A percentile compares a stretch with the other conserved stretches of the same genome.
phyloP scores from a whole-genome alignment of 2,113 vertebrate genomes.

The Microcebus murinus region DNA sequence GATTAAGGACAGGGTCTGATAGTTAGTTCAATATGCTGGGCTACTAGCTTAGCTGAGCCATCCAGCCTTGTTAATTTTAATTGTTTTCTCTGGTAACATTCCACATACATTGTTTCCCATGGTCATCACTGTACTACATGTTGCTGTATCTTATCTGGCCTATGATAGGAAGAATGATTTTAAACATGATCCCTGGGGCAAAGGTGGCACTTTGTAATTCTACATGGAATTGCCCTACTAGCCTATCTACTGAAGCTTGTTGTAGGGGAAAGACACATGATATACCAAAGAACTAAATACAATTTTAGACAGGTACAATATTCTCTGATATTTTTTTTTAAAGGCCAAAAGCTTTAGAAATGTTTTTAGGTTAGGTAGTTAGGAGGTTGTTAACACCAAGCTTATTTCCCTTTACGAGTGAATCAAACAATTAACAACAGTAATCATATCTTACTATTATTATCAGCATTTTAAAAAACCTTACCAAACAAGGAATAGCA shows the following conservation, averaged over 20 bases:
- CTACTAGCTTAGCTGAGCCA: background rate
- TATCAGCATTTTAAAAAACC: background rate
- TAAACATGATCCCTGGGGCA: background rate
- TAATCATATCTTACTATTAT: background rate
- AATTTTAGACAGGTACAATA: background rate
- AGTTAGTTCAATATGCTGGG: slow-evolving; percentile 2
- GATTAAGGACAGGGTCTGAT: background rate
- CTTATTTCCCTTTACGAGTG: slow-evolving; percentile 9
- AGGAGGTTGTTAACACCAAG: background rate
- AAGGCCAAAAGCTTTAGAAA: background rate
- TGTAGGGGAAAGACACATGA: background rate
- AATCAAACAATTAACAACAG: background rate
- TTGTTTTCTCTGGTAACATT: background rate
- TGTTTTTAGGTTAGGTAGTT: background rate
- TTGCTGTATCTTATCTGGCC: background rate
- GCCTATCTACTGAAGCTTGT: background rate
- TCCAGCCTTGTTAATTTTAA: background rate
- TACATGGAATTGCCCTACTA: background rate
- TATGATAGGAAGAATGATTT: background rate
- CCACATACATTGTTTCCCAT: background rate
- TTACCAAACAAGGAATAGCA: background rate
- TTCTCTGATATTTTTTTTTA: background rate
- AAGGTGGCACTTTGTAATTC: background rate
- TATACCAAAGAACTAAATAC: background rate
- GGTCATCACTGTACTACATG: background rate